These are phyloP conservation scores for Argyresthia albistria DNA, from an alignment of 2,888 invertebrate species.

Conservation along the genomic window DNA sequence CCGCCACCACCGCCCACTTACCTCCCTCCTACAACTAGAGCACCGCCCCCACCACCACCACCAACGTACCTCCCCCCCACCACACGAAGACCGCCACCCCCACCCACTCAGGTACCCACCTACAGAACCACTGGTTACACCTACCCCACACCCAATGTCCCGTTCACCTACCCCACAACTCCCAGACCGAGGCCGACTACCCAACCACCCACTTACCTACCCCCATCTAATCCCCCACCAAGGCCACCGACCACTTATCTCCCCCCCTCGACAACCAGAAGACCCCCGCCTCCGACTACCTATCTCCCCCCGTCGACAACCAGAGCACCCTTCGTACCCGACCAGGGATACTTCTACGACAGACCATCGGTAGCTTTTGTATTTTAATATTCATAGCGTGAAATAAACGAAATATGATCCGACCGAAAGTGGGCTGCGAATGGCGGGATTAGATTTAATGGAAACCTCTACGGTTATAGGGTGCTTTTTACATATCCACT, in stretches of 20 bases:
- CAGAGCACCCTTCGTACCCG: conserved; percentile 44
- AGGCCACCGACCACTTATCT: conserved; percentile 15
- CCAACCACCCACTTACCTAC: conserved; percentile 12
- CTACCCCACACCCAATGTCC: conserved; percentile 14
- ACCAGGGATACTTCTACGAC: conserved; percentile 60
- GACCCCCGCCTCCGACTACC: conserved; percentile 24
- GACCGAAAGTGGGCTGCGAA: too few species aligned
- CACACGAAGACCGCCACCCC: conserved; percentile 10
- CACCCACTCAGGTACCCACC: conserved; percentile 3
- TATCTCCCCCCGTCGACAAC: conserved; percentile 16
- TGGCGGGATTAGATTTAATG: too few species aligned
- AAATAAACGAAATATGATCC: too few species aligned
- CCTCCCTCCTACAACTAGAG: conserved; percentile 6
- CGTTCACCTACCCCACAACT: conserved; percentile 19
- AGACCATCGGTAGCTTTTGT: conserved; percentile 54
- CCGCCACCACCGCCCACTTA: conserved; percentile 6
- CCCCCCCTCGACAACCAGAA: conserved; percentile 20
- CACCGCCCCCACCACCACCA: conserved; percentile 7
- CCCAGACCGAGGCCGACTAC: conserved; percentile 10
- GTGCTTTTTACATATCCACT: too few species aligned
- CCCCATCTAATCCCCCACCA: background rate
- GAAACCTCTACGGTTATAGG: too few species aligned
- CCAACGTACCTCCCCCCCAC: conserved; percentile 7
- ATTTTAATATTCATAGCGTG: conserved; percentile 31
- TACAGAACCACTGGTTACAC: conserved; percentile 6